A percentile compares a stretch with the other conserved stretches of the same genome.
These are phyloP conservation scores for Nasonia vitripennis DNA, from an alignment of 1,140 invertebrate genomes.

Conservation along the genomic window DNA sequence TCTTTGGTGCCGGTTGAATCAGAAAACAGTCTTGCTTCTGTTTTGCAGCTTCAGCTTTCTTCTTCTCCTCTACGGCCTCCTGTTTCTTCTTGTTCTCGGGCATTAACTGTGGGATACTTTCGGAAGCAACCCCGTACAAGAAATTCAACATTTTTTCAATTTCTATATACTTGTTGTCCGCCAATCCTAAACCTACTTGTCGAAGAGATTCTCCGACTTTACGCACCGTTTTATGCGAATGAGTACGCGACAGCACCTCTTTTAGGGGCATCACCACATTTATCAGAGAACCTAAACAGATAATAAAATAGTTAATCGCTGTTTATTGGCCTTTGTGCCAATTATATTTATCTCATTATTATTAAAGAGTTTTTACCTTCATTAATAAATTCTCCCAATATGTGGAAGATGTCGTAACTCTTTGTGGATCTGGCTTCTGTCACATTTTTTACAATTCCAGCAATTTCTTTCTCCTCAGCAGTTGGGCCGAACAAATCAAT, in stretches of 20 bases:
- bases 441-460: slow-evolving; percentile 86
- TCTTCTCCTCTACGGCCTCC: not conserved
- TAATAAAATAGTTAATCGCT: not conserved
- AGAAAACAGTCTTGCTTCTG: slow-evolving; percentile 81
- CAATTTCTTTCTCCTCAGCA: slow-evolving; percentile 94
- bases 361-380: slow-evolving; percentile 67
- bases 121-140: slow-evolving; percentile 85
- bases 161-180: slow-evolving; percentile 86
- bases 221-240: slow-evolving; percentile 86
- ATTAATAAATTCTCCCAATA: slow-evolving; percentile 87
- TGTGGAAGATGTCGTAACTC: slow-evolving; percentile 90
- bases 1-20: slow-evolving; percentile 81
- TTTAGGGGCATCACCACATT: slow-evolving; percentile 89
- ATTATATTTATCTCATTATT: not conserved
- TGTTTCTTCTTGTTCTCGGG: slow-evolving; percentile 75
- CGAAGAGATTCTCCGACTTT: slow-evolving; percentile 89
- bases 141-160: slow-evolving; percentile 86
- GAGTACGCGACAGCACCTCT: slow-evolving; percentile 84
- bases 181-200: slow-evolving; percentile 86
- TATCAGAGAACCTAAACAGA: slow-evolving; percentile 74
- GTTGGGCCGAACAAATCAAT: slow-evolving; percentile 92
- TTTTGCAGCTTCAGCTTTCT: slow-evolving; percentile 73
- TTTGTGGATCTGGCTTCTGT: slow-evolving; percentile 90
- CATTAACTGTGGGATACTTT: slow-evolving; percentile 84
- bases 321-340: not conserved